Conservation (phyloP, 92 coral and sea anemone species). For the Galaxea fascicularis region DNA sequence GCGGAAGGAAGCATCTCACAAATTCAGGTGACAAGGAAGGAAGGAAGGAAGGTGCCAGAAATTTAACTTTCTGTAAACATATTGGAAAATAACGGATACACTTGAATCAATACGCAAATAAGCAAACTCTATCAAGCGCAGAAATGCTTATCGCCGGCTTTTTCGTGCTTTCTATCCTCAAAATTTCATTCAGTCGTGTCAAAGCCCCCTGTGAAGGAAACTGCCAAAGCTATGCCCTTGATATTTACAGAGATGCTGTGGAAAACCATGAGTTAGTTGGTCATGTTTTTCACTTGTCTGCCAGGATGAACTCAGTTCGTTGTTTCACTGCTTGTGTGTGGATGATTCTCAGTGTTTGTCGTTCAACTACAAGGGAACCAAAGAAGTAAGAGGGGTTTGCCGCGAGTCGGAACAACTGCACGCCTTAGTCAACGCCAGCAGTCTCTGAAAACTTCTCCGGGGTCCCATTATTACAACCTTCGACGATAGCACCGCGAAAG, state of each 20-base stretch:
- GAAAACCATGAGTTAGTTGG: constrained; percentile 21
- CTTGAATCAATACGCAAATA: no score
- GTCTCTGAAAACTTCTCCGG: constrained; percentile 20
- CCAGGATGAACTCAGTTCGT: constrained; percentile 1
- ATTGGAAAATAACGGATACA: no score
- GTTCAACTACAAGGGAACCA: constrained; percentile 26
- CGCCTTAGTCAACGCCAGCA: background rate
- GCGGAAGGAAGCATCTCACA: no score
- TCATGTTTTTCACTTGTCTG: constrained; percentile 15
- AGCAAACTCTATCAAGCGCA: no score
- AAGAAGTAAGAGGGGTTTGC: background rate
- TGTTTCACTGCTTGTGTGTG: constrained; percentile 2
- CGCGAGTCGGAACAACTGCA: constrained; percentile 9
- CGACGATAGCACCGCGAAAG: background rate
- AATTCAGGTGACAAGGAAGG: no score
- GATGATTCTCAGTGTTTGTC: constrained; percentile 40
- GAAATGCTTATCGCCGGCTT: background rate
- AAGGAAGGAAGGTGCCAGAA: no score
- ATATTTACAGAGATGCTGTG: constrained; percentile 7
- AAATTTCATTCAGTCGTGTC: background rate
- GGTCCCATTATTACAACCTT: constrained; percentile 13
- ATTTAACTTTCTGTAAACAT: no score
- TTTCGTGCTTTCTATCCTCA: background rate
- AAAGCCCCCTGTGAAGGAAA: background rate
- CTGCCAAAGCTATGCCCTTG: constrained; percentile 5